phyloP scores from a whole-genome alignment of 2,888 invertebrate species.

The Nephrotoma appendiculata region DNA sequence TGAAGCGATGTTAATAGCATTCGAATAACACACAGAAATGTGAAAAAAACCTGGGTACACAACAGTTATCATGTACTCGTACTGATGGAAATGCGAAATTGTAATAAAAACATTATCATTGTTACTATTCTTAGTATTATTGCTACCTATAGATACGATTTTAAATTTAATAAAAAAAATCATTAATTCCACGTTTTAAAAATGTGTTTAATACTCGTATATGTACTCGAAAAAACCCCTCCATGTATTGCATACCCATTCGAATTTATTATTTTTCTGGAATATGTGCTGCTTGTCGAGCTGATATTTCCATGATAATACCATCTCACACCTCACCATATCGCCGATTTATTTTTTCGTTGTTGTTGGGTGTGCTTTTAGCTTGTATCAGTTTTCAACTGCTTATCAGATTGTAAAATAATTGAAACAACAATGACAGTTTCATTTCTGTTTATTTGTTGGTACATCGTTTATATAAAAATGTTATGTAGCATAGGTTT shows the following conservation, averaged over 20 bases:
- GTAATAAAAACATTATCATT: neutral
- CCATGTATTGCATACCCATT: neutral
- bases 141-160: neutral
- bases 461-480: neutral
- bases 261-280: neutral
- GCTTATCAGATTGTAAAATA: neutral
- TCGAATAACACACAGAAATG: neutral
- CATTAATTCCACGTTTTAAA: neutral
- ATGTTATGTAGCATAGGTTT: neutral
- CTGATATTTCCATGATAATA: neutral
- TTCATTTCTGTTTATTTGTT: neutral
- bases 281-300: neutral
- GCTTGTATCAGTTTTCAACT: neutral
- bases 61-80: neutral
- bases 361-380: neutral
- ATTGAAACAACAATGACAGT: neutral
- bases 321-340: neutral
- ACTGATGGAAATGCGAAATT: neutral
- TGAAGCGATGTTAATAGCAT: neutral
- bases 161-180: neutral
- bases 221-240: neutral
- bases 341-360: neutral
- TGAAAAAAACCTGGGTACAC: neutral
- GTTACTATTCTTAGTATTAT: neutral
- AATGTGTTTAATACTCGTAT: neutral